These are phyloP conservation scores for Drosophila picticornis DNA, from an alignment of 2,888 invertebrate species.

Conservation along the genomic window DNA sequence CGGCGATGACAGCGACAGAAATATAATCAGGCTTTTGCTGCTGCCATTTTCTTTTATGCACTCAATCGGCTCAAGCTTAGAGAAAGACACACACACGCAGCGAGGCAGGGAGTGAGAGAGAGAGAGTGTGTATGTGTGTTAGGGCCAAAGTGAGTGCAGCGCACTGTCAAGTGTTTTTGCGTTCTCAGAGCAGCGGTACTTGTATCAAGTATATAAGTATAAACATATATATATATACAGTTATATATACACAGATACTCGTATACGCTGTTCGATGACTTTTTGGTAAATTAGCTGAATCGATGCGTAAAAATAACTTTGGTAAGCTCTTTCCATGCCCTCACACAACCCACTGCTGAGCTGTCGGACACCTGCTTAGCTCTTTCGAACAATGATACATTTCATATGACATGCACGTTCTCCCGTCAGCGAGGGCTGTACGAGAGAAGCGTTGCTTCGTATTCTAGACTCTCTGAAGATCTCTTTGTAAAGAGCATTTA, in stretches of 20 bases:
- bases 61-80: slow-evolving; percentile 30
- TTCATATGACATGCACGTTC: neutral
- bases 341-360: slow-evolving; percentile 11
- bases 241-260: neutral
- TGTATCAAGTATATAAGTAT: neutral
- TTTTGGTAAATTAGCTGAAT: slow-evolving; percentile 70
- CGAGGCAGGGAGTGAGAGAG: neutral
- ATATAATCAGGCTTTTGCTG: slow-evolving; percentile 54
- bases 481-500: neutral
- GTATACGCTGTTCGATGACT: slow-evolving; percentile 46
- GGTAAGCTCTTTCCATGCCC: slow-evolving; percentile 56
- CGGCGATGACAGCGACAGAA: slow-evolving; percentile 52
- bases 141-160: slow-evolving; percentile 35
- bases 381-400: slow-evolving; percentile 24
- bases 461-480: neutral
- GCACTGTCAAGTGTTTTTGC: slow-evolving; percentile 32
- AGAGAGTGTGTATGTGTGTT: slow-evolving; percentile 7
- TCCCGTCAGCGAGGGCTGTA: slow-evolving; percentile 36
- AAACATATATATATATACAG: neutral
- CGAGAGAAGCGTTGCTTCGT: neutral
- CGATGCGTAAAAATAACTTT: slow-evolving; percentile 77
- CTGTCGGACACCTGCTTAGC: slow-evolving; percentile 39
- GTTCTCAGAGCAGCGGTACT: slow-evolving; percentile 5
- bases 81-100: neutral
- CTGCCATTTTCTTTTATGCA: slow-evolving; percentile 27